Conservation (phyloP, 92 coral and sea anemone species). For the Hydrozoanthus gracilis region DNA sequence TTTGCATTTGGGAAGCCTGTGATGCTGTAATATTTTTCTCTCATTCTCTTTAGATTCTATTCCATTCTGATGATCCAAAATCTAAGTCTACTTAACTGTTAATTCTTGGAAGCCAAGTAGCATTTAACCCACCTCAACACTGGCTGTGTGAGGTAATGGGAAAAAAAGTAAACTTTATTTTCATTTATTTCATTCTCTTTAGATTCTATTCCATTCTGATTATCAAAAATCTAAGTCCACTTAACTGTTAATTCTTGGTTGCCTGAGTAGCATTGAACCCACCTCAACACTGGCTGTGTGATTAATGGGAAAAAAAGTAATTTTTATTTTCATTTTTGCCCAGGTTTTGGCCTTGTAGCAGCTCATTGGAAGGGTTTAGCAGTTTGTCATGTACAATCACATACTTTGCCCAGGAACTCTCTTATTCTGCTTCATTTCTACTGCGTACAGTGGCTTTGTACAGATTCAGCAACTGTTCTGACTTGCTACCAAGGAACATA, state of each 20-base stretch:
- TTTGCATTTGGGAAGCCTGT: no score
- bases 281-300: not conserved
- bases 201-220: no score
- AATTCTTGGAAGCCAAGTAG: not conserved
- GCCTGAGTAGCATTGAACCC: not conserved
- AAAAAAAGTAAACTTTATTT: not conserved
- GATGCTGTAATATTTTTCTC: not conserved
- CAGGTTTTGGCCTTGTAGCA: conserved; percentile 42
- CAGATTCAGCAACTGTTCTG: not conserved
- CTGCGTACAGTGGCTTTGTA: conserved; percentile 8
- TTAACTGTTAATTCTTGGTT: not conserved
- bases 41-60: no score
- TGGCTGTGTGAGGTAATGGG: not conserved
- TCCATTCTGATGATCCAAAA: no score
- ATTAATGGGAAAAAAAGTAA: not conserved
- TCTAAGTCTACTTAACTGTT: no score
- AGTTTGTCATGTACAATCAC: conserved; percentile 19
- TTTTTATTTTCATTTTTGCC: not conserved
- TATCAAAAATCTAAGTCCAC: no score
- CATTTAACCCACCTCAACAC: not conserved
- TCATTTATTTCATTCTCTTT: not conserved
- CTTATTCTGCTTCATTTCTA: conserved; percentile 2
- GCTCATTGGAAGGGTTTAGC: not conserved
- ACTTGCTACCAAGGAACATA: not conserved
- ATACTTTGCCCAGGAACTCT: conserved; percentile 13